Percentiles rank a stretch among this genome's conserved stretches.
phyloP scores from a whole-genome alignment of 2,113 vertebrate species.

The Vicugna pacos region DNA sequence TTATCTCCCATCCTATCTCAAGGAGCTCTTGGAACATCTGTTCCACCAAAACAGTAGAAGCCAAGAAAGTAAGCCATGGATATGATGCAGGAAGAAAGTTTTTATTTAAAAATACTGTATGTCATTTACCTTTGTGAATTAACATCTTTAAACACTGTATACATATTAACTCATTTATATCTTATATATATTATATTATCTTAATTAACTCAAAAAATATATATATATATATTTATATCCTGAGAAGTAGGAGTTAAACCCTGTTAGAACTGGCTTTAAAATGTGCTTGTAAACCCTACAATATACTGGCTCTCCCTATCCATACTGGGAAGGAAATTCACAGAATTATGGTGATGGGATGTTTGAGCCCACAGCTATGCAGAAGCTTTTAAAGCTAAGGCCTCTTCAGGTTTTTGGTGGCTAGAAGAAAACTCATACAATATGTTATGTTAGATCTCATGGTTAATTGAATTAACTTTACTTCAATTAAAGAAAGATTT shows the following conservation, averaged over 20 bases:
- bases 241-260: neutral
- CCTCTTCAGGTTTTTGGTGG: neutral
- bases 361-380: neutral
- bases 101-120: neutral
- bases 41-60: neutral
- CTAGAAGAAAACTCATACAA: neutral
- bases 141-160: neutral
- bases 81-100: neutral
- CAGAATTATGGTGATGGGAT: neutral
- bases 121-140: neutral
- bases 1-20: neutral
- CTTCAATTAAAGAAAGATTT: neutral
- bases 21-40: neutral
- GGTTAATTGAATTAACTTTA: neutral
- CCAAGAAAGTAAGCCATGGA: neutral
- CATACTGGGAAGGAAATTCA: neutral
- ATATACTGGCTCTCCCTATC: neutral
- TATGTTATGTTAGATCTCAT: neutral
- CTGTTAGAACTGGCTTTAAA: slow-evolving; percentile 2
- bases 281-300: neutral
- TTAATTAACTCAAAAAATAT: no score
- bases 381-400: neutral
- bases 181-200: neutral
- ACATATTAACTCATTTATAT: neutral
- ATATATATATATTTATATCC: no score